Percentiles rank a stretch among this genome's conserved stretches.
phyloP scores from a whole-genome alignment of 2,797 vertebrate species.

The Dryobates pubescens region DNA sequence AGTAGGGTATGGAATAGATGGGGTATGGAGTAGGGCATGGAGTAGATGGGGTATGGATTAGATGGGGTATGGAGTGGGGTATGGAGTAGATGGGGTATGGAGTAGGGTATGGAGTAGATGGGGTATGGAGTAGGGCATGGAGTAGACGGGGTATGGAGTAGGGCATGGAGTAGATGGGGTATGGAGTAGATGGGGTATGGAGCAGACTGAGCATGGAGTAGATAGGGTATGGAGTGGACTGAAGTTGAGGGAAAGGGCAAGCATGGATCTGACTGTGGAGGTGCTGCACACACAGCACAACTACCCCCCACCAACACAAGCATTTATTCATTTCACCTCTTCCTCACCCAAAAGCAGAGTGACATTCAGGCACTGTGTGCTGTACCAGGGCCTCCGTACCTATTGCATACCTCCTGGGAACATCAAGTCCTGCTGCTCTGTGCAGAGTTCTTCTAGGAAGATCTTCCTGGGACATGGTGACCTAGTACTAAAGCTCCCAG shows the following conservation, averaged over 20 bases:
- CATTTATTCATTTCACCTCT: not conserved
- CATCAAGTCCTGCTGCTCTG: not conserved
- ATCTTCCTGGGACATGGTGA: not conserved
- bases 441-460: not conserved
- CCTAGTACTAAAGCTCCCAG: not conserved
- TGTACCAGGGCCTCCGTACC: not conserved
- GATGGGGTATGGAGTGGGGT: too few species aligned
- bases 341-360: not conserved
- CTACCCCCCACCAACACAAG: not conserved
- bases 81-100: too few species aligned
- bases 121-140: not conserved
- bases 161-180: not conserved
- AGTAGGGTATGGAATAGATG: too few species aligned
- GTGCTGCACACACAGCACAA: not conserved
- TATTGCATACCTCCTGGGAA: rapidly evolving
- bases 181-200: too few species aligned
- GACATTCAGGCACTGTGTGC: not conserved
- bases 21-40: not conserved
- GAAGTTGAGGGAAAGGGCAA: not conserved
- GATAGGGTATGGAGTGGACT: not conserved
- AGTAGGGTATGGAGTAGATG: not conserved
- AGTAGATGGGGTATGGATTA: not conserved
- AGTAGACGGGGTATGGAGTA: too few species aligned
- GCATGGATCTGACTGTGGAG: not conserved
- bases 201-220: not conserved